A percentile compares a stretch with the other conserved stretches of the same genome.
phyloP scores from a whole-genome alignment of 2,888 invertebrate species.

The Calephelis perditalis region DNA sequence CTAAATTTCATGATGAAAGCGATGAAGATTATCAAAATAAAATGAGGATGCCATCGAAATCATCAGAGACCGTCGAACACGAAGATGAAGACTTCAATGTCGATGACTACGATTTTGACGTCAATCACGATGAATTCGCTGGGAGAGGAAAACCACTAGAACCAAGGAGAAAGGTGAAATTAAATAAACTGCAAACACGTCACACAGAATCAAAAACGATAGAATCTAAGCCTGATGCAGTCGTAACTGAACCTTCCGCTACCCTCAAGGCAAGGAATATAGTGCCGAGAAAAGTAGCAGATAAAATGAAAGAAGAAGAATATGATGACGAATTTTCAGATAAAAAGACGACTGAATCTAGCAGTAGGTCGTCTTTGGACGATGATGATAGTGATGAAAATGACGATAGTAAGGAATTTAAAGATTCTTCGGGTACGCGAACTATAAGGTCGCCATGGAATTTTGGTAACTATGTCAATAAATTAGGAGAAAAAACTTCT shows the following conservation, averaged over 20 bases:
- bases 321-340: conserved; percentile 47
- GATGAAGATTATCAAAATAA: conserved; percentile 54
- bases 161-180: conserved; percentile 42
- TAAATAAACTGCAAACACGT: conserved; percentile 20
- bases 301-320: conserved; percentile 37
- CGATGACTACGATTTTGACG: conserved; percentile 63
- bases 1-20: conserved; percentile 54
- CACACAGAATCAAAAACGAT: conserved; percentile 15
- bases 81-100: conserved; percentile 66
- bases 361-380: conserved; percentile 27
- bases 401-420: conserved; percentile 42
- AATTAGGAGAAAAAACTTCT: conserved; percentile 38
- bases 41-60: conserved; percentile 34
- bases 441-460: conserved; percentile 43
- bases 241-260: conserved; percentile 22
- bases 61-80: conserved; percentile 48
- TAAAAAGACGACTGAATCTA: conserved; percentile 28
- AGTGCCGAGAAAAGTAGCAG: conserved; percentile 32
- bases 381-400: conserved; percentile 42
- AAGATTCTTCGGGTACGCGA: conserved; percentile 34
- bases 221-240: conserved; percentile 23
- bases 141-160: conserved; percentile 53
- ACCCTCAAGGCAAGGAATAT: conserved; percentile 31
- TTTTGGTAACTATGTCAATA: conserved; percentile 34
- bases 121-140: conserved; percentile 58